These are phyloP conservation scores for Stictonetta naevosa DNA, from an alignment of 2,113 vertebrate species.

Conservation along the genomic window DNA sequence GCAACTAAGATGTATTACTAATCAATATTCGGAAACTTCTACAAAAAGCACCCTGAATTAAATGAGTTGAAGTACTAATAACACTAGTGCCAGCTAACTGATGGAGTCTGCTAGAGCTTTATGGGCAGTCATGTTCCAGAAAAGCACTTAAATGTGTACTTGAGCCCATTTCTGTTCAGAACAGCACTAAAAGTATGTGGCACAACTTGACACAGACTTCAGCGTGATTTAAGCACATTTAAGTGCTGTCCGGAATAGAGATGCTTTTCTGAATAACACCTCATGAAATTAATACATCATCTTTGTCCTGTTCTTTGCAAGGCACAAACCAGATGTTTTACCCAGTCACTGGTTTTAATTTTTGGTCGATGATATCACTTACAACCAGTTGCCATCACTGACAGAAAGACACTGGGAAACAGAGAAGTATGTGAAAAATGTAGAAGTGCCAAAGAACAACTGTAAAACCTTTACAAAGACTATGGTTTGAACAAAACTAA, in stretches of 20 bases:
- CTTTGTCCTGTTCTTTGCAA: not conserved
- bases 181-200: not conserved
- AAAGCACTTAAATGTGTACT: not conserved
- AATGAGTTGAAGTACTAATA: slow-evolving; percentile 40
- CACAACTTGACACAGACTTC: not conserved
- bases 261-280: not conserved
- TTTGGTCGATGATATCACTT: slow-evolving; percentile 20
- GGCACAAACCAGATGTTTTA: slow-evolving; percentile 43
- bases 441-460: not conserved
- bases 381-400: slow-evolving; percentile 34
- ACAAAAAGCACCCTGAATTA: slow-evolving; percentile 49
- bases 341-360: slow-evolving; percentile 4
- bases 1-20: slow-evolving; percentile 67
- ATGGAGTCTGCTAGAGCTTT: not conserved
- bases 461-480: not conserved
- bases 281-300: not conserved
- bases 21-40: slow-evolving; percentile 50
- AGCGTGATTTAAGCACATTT: not conserved
- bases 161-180: not conserved
- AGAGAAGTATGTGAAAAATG: not conserved
- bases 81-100: not conserved
- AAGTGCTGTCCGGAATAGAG: slow-evolving; percentile 22
- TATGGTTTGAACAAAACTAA: not conserved
- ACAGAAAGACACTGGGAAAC: not conserved
- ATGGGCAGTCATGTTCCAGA: slow-evolving; percentile 23